Evolutionary conservation across 2,113 vertebrate genomes (phyloP).

Genomic region (Paradoxurus hermaphroditus): DNA sequence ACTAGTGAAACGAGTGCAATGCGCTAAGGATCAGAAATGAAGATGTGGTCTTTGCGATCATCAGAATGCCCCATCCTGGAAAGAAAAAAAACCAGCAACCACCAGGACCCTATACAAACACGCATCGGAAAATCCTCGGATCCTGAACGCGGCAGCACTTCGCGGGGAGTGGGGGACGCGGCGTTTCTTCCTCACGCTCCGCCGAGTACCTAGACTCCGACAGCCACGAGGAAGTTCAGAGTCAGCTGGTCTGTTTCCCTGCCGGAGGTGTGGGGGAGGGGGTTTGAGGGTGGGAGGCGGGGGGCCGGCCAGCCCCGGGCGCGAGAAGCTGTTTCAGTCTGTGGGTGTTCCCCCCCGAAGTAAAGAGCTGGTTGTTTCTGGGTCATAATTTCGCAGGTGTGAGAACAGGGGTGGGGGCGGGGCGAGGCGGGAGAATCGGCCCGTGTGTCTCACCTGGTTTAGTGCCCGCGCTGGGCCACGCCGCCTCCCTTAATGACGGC

Average conservation of each 20-base stretch:
- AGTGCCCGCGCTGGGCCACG: not conserved
- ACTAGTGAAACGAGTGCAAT: not conserved
- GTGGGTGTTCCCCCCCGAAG: not conserved
- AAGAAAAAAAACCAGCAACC: no score
- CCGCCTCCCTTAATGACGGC: not conserved
- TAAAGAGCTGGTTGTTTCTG: not conserved
- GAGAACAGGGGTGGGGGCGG: not conserved
- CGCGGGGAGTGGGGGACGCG: fast-evolving
- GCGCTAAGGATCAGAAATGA: not conserved
- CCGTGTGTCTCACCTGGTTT: not conserved
- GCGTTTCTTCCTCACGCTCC: not conserved
- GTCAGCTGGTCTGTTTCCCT: no score
- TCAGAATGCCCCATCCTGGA: not conserved
- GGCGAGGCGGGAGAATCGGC: not conserved
- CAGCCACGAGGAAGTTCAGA: no score
- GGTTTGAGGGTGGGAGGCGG: no score
- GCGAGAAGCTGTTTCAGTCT: not conserved
- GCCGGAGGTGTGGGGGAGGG: fast-evolving
- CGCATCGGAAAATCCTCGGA: not conserved
- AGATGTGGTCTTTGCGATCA: not conserved
- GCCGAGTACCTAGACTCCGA: not conserved
- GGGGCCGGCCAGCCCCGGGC: not conserved
- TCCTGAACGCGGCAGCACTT: not conserved
- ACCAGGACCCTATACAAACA: not conserved
- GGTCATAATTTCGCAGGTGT: not conserved